Base-by-base conservation (phyloP, 2,888 invertebrate genomes). In the Alsophila aescularia region DNA sequence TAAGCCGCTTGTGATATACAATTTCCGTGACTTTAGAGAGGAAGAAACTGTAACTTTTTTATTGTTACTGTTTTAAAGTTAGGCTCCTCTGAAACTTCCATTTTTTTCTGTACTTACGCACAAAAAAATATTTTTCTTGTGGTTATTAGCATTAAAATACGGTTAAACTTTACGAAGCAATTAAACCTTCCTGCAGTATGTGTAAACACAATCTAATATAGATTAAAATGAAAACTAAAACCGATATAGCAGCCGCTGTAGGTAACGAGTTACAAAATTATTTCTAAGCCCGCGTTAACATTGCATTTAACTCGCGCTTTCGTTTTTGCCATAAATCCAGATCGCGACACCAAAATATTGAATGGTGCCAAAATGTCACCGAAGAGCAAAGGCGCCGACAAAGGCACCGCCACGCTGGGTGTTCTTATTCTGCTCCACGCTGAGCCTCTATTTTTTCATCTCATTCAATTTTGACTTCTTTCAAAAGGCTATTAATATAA, bases 381-480 rank as follows among this genome's bases (percentile, higher is more conserved):
- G 81, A 80, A 73, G 73, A 71, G 83, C 83, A 91, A 90, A 90
- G 88, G 73, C 21, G 75, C 91, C 91, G 90, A 87, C 91, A 90
- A 90, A 87, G 82, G 68, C 29, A 64, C 89, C 89, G 90, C 88
- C 90, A 60, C 85, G 56, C 81, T 91, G 91, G 91, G 91, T 90
- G 91, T 89, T 90, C 89, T 83, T 83, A 81, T 80, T 76, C 83
- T 75, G 72, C 70, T 72, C 81, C 81, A 83, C 79, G 75, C 80
- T 81, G 88, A 88, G 86, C 88, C 90, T 82, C 81, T 67, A 87
- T 89, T 90, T 91, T 90, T 91, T 91, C 87, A 81, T 85, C 84
- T 89, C 90, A 88, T 91, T 90, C 90, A 90, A 90, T 91, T 90
- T 90, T 90, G 90, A 90, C 90, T 91, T 89, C 89, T 90, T 86